These are phyloP conservation scores for Ornithoptera alexandrae DNA, from an alignment of 2,888 invertebrate genomes.

Conservation along the genomic window DNA sequence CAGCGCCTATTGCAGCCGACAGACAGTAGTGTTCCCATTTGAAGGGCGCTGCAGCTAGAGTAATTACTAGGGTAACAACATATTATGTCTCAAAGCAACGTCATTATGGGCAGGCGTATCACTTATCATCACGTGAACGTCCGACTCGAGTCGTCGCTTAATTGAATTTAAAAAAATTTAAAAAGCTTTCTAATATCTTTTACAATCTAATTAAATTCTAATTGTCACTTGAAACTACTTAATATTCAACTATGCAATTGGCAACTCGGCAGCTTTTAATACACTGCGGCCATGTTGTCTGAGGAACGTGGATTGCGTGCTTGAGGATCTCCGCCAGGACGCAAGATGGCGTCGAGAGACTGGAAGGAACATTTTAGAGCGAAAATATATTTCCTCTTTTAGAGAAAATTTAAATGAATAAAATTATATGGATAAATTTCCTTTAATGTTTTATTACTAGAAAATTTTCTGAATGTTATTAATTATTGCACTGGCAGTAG, in stretches of 20 bases:
- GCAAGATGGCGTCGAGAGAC: constrained; percentile 29
- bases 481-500: too few species aligned
- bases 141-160: too few species aligned
- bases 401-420: neutral
- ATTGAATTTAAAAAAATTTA: neutral
- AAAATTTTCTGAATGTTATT: too few species aligned
- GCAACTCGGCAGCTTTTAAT: constrained; percentile 31
- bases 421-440: neutral
- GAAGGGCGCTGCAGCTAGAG: too few species aligned
- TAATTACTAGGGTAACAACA: too few species aligned
- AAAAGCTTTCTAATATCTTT: neutral
- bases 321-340: constrained; percentile 29
- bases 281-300: constrained; percentile 29
- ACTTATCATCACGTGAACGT: too few species aligned
- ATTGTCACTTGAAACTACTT: constrained; percentile 29
- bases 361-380: constrained; percentile 17
- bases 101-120: too few species aligned
- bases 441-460: neutral
- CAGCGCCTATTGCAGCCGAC: too few species aligned
- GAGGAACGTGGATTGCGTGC: constrained; percentile 31
- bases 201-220: constrained; percentile 22
- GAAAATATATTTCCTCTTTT: constrained; percentile 14
- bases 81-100: too few species aligned
- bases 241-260: constrained; percentile 28
- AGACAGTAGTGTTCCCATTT: too few species aligned